Evolutionary conservation across 2,797 vertebrate species (phyloP).

Genomic region (Notamacropus eugenii): DNA sequence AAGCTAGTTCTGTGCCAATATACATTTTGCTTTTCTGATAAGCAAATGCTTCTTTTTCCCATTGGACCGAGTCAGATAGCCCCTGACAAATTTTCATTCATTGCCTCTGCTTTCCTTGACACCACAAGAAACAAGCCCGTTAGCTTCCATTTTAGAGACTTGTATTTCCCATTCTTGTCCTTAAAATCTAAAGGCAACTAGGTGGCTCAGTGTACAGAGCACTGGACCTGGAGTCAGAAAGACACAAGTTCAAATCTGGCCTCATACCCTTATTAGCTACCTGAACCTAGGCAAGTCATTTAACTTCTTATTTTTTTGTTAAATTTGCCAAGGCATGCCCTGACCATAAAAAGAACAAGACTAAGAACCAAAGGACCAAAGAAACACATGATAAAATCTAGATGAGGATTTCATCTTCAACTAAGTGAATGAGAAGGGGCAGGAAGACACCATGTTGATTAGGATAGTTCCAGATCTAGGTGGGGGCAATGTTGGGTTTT

Average conservation of each 20-base stretch:
- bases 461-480: neutral
- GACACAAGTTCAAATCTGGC: neutral
- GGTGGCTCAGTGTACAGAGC: neutral
- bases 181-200: neutral
- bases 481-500: neutral
- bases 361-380: neutral
- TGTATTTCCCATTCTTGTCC: neutral
- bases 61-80: neutral
- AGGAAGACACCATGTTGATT: neutral
- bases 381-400: neutral
- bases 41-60: neutral
- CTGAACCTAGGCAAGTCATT: neutral
- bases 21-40: neutral
- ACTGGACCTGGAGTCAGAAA: neutral
- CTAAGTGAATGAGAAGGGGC: neutral
- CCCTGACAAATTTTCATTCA: neutral
- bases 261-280: neutral
- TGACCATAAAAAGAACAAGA: neutral
- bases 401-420: neutral
- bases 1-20: neutral
- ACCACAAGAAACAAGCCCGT: neutral
- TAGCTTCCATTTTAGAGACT: neutral
- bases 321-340: neutral
- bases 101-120: neutral
- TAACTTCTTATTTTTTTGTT: no score